Base-by-base conservation (phyloP, 2,797 vertebrate genomes). In the Balearica regulorum region DNA sequence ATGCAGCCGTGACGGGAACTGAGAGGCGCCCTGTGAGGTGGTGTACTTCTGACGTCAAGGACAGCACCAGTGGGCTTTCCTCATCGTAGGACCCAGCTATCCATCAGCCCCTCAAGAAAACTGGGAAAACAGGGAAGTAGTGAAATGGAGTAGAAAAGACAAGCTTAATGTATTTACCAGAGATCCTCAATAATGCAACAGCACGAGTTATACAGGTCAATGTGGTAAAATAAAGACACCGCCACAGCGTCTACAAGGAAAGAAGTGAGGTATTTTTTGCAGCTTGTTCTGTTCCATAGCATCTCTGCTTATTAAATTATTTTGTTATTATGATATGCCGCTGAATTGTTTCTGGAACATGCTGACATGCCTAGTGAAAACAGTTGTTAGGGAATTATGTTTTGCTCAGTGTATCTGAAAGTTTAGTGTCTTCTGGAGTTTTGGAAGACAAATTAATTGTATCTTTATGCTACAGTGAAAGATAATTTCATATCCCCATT, bases 311-410 rank as follows among this genome's bases (percentile, higher is more conserved):
- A 78, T 46, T 43, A 57, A 78, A 79, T 61, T 90, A 58, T 91
- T 84, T 61, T 92, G 53, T 37, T 87, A 49, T 71, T 77, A 64
- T 71, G 68, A 70, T 75, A 49, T 1, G 16, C 37, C 2, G 11
- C 71, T 61, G 43, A 87, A 69, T 93, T 86, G 24, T 90, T 92
- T 84, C 83, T 84, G 76, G 82, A 93, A 88, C 57, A 37, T 41
- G n/a, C 37, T 72, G 91, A 46, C 79, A 44, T 60, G 58, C 73
- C 60, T 48, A 64, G n/a, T 49, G 82, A 88, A 89, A 91, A 66
- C 33, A 84, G 70, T 62, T 93, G 69, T 73, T 79, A 76, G 1
- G 26, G 65, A 73, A 75, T 37, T 93, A 75, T 2, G 22, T 84
- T 94, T 94, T 90, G 18, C n/a, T 73, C 58, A 53, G 49, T 29